Percentiles rank a stretch among this genome's conserved stretches.
These are phyloP conservation scores for Syrmaticus mikado DNA, from an alignment of 2,113 vertebrate genomes.

Conservation along the genomic window DNA sequence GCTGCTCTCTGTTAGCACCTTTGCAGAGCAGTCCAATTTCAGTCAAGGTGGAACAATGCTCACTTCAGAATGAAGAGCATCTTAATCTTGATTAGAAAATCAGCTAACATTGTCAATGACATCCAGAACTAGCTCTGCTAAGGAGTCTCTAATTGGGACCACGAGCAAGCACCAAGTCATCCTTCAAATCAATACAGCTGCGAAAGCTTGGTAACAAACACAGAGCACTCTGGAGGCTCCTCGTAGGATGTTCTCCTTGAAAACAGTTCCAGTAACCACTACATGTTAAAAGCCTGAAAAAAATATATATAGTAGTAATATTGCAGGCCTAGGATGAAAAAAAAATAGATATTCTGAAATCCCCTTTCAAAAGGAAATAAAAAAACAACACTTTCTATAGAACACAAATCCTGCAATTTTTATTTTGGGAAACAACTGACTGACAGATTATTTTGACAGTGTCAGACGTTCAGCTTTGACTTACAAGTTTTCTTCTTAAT, in stretches of 20 bases:
- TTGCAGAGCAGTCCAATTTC: neutral
- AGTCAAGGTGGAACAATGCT: neutral
- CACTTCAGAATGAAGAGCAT: rapidly evolving
- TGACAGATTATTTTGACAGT: neutral
- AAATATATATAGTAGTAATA: neutral
- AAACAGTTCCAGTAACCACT: neutral
- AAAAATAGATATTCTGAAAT: neutral
- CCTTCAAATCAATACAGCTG: neutral
- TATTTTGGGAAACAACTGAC: constrained; percentile 10
- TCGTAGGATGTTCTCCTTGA: neutral
- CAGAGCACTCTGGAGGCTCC: neutral
- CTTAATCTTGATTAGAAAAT: neutral
- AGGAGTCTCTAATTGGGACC: neutral
- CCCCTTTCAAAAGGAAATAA: neutral
- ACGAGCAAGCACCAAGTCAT: rapidly evolving
- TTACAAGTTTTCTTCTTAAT: neutral
- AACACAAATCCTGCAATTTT: constrained; percentile 1
- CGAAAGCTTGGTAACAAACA: neutral
- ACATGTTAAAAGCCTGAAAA: neutral
- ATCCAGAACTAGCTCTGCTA: neutral
- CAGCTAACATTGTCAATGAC: neutral
- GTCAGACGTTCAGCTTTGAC: neutral
- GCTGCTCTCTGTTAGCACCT: rapidly evolving
- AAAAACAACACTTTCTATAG: neutral
- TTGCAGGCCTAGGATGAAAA: neutral